phyloP scores from a whole-genome alignment of 2,888 invertebrate genomes.

The Bhutanitis thaidina region DNA sequence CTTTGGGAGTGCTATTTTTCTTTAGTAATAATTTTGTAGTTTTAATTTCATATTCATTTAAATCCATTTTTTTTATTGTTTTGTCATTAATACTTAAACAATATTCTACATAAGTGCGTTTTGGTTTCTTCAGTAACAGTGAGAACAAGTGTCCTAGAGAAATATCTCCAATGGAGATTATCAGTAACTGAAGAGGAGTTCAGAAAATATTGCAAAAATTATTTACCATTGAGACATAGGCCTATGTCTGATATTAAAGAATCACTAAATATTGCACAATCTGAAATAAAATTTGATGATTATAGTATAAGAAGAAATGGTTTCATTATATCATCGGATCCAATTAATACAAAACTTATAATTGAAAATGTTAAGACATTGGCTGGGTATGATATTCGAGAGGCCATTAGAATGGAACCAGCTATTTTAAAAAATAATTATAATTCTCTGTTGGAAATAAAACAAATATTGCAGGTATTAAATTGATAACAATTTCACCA shows the following conservation, averaged over 20 bases:
- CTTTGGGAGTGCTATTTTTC: too few species aligned
- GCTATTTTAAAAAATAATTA: slow-evolving; percentile 82
- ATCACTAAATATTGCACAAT: slow-evolving; percentile 75
- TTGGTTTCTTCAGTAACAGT: slow-evolving; percentile 52
- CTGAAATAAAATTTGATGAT: slow-evolving; percentile 75
- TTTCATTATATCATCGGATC: slow-evolving; percentile 80
- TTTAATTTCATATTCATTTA: too few species aligned
- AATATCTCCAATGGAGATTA: slow-evolving; percentile 57
- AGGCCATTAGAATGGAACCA: slow-evolving; percentile 78
- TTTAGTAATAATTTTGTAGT: too few species aligned
- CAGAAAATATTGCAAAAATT: slow-evolving; percentile 55
- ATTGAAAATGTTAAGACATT: slow-evolving; percentile 74
- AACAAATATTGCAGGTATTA: slow-evolving; percentile 74
- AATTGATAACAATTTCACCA: too few species aligned
- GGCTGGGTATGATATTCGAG: slow-evolving; percentile 76
- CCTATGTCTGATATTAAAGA: slow-evolving; percentile 72
- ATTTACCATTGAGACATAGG: slow-evolving; percentile 59
- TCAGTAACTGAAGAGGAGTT: slow-evolving; percentile 54
- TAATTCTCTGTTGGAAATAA: slow-evolving; percentile 74
- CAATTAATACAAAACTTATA: slow-evolving; percentile 78
- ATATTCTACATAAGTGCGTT: neutral
- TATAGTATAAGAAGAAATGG: slow-evolving; percentile 78
- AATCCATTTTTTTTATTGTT: too few species aligned
- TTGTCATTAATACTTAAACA: too few species aligned
- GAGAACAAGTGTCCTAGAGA: slow-evolving; percentile 58